These are phyloP conservation scores for Conus canariensis DNA, from an alignment of 2,888 invertebrate species.

Conservation along the genomic window DNA sequence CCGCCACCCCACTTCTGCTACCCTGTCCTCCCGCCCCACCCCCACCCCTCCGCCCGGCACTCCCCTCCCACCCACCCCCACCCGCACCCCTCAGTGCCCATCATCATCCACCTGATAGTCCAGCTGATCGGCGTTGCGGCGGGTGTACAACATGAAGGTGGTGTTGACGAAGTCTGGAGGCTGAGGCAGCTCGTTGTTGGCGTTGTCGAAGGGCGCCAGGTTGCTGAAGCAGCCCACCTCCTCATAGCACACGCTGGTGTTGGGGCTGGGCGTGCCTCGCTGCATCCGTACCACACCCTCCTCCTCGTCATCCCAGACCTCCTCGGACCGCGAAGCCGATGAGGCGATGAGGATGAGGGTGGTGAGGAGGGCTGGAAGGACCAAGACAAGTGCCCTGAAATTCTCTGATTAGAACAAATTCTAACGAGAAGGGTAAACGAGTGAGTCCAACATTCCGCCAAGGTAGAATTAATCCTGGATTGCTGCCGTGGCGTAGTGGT, in stretches of 20 bases:
- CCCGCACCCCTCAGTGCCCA: background rate
- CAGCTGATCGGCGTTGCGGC: constrained; percentile 62
- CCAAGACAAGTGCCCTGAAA: too few species aligned
- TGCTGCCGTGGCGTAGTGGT: too few species aligned
- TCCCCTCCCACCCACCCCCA: too few species aligned
- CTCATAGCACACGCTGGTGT: constrained; percentile 58
- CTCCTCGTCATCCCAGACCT: background rate
- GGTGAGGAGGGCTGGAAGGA: background rate
- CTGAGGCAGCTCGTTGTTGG: constrained; percentile 58
- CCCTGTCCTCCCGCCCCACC: too few species aligned
- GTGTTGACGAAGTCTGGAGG: constrained; percentile 83
- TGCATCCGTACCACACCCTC: background rate
- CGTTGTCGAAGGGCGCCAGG: constrained; percentile 65
- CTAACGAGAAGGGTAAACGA: background rate
- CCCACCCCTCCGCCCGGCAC: too few species aligned
- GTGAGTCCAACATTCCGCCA: too few species aligned
- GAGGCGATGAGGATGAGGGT: background rate
- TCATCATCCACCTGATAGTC: constrained; percentile 9
- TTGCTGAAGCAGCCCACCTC: constrained; percentile 69
- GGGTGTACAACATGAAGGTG: constrained; percentile 86
- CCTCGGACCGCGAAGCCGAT: background rate
- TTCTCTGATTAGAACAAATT: background rate
- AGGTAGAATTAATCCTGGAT: too few species aligned
- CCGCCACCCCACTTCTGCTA: too few species aligned
- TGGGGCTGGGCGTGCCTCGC: background rate